phyloP scores from a whole-genome alignment of 2,888 invertebrate species.

The Dolomedes plantarius region DNA sequence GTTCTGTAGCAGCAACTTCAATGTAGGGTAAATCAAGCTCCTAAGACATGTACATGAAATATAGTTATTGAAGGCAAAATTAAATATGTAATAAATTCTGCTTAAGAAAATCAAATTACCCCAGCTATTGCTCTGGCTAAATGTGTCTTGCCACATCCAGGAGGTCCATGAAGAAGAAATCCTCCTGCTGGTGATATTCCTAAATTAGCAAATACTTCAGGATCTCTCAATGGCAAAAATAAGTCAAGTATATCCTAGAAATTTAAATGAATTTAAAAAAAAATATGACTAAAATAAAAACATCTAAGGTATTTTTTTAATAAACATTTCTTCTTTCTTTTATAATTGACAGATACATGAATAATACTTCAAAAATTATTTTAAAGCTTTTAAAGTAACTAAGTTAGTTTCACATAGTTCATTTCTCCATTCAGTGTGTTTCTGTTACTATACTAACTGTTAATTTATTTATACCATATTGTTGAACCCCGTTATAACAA shows the following conservation, averaged over 20 bases:
- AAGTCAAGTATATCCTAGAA: constrained; percentile 83
- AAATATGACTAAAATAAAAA: neutral
- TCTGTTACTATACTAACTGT: too few species aligned
- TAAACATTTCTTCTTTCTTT: too few species aligned
- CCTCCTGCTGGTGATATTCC: constrained; percentile 93
- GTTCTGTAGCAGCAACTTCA: constrained; percentile 92
- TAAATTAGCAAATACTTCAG: constrained; percentile 89
- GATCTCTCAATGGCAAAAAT: constrained; percentile 90
- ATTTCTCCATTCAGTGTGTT: too few species aligned
- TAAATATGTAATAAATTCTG: too few species aligned
- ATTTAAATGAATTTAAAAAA: too few species aligned
- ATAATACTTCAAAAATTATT: too few species aligned
- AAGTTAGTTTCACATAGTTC: too few species aligned
- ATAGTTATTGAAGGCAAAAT: too few species aligned
- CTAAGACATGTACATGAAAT: constrained; percentile 77
- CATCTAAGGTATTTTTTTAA: neutral
- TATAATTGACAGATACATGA: too few species aligned
- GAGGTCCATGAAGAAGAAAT: constrained; percentile 94
- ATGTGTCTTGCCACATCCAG: constrained; percentile 88
- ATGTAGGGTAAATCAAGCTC: constrained; percentile 90
- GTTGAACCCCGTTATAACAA: too few species aligned
- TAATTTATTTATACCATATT: too few species aligned
- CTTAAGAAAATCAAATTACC: constrained; percentile 75
- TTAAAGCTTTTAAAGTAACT: too few species aligned
- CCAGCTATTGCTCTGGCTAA: constrained; percentile 79